Conservation (phyloP, 2,797 vertebrate species). For the Gobio occitaniae region DNA sequence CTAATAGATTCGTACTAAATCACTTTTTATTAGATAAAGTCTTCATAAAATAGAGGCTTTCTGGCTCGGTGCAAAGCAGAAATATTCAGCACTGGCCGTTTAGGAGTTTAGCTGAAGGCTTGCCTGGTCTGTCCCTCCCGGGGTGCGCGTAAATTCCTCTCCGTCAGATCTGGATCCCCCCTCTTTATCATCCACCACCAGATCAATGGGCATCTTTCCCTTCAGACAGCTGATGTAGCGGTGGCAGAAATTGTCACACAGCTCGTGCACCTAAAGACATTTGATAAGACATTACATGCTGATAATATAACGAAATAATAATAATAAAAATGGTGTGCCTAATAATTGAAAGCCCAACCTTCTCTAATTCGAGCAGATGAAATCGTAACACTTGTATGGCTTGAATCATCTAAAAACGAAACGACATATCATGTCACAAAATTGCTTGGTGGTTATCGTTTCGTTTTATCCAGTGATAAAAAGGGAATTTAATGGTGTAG, state of each 20-base stretch:
- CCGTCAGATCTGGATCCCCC: slow-evolving; percentile 91
- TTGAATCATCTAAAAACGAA: slow-evolving; percentile 73
- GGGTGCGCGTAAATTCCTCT: slow-evolving; percentile 88
- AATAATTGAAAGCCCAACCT: slow-evolving; percentile 61
- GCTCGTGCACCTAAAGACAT: slow-evolving; percentile 89
- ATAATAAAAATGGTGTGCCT: too few relatives aligned
- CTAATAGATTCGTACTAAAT: background rate
- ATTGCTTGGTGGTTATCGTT: background rate
- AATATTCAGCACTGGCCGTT: background rate
- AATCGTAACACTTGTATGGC: slow-evolving; percentile 75
- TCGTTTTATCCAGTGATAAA: background rate
- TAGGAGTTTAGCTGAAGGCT: slow-evolving; percentile 38
- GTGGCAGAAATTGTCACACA: slow-evolving; percentile 98
- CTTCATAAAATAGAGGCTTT: background rate
- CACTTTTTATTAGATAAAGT: background rate
- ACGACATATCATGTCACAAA: background rate
- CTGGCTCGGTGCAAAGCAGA: background rate
- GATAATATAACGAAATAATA: slow-evolving; percentile 11
- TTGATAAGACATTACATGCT: slow-evolving; percentile 14
- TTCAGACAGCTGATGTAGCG: slow-evolving; percentile 98
- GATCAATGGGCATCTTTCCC: slow-evolving; percentile 96
- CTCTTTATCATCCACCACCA: slow-evolving; percentile 93
- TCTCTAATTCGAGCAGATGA: slow-evolving; percentile 77
- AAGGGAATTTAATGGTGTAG: background rate
- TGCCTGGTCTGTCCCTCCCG: slow-evolving; percentile 90